Evolutionary conservation across 2,888 invertebrate genomes (phyloP), one percentile per base, ranked within the genome.

Genomic region (Synergus japonicus): DNA sequence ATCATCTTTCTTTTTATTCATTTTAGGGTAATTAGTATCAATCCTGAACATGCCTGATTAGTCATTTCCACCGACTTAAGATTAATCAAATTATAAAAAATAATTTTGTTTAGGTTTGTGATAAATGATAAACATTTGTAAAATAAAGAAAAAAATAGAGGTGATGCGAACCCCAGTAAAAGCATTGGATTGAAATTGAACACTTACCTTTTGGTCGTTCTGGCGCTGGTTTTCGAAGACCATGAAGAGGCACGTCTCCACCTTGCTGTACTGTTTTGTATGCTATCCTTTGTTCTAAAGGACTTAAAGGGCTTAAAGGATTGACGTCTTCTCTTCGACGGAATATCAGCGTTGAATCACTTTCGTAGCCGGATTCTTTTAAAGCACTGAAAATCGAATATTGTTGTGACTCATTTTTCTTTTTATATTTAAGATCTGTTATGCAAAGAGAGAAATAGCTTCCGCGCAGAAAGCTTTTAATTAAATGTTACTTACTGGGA

Each of bases 241-340:
- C 99, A 89, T 97, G 95, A 12, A 98, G 93, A 0, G 99, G 99
- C 3, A 98, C 97, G 92, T 99, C 98, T 0, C 98, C 98, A 0
- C 99, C 99, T 80, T 96, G 96, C 91, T 98, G 98, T 79, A 99
- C 95, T 83, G 95, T 96, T 89, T 96, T 96, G 93, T 99, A 99
- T 13, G 96, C 96, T 82, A 96, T 95, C 82, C 96, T 95, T 87
- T 97, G 96, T 90, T 98, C 97, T n/a, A 95, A 94, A 1, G 97
- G 97, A 85, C 96, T 97, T 78, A 97, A 92, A 0, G 94, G 94
- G 85, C 96, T 97, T 77, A 97, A 92, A 0, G 94, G 94, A 66
- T 94, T 94, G 58, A 93, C 93, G 85, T 95, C 94, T 85, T 96
- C 96, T 81, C 96, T 95, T 79, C 96, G 94, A 85, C 96, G 95